Percentiles rank a stretch among this genome's conserved stretches.
phyloP scores from a whole-genome alignment of 2,797 vertebrate genomes.

The Danio kyathit region DNA sequence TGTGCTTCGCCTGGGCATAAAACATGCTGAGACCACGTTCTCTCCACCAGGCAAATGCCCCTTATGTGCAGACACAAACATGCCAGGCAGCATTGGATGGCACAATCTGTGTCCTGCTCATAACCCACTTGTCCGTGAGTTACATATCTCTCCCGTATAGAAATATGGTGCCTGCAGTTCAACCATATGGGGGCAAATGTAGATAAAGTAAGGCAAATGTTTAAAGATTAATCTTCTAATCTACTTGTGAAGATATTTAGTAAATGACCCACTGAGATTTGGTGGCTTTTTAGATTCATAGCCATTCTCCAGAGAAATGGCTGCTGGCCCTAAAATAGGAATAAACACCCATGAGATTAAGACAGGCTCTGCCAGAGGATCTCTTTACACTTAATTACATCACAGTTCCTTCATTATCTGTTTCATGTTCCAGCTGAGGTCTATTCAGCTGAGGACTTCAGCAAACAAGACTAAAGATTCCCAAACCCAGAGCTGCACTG shows the following conservation, averaged over 20 bases:
- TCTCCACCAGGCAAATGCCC: conserved; percentile 27
- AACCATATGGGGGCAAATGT: conserved; percentile 4
- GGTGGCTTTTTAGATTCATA: conserved; percentile 2
- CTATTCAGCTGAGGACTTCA: background rate
- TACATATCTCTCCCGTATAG: background rate
- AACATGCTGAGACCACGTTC: conserved; percentile 40
- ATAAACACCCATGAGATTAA: background rate
- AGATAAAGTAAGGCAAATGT: background rate
- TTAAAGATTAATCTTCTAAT: background rate
- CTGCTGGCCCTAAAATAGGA: background rate
- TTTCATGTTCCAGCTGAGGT: conserved; percentile 29
- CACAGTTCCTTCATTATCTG: conserved; percentile 34
- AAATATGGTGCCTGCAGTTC: background rate
- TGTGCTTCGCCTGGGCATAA: conserved; percentile 6
- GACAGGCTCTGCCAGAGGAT: conserved; percentile 16
- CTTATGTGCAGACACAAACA: conserved; percentile 29
- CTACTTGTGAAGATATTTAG: background rate
- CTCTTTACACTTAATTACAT: conserved; percentile 51
- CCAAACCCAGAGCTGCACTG: background rate
- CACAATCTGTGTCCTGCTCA: background rate
- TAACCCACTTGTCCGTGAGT: background rate
- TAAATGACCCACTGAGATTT: conserved; percentile 13
- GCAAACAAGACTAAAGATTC: background rate
- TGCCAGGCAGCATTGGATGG: conserved; percentile 7
- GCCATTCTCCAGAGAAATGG: conserved; percentile 4